phyloP scores from a whole-genome alignment of 2,888 invertebrate genomes.

The Catotricha subobsoleta region DNA sequence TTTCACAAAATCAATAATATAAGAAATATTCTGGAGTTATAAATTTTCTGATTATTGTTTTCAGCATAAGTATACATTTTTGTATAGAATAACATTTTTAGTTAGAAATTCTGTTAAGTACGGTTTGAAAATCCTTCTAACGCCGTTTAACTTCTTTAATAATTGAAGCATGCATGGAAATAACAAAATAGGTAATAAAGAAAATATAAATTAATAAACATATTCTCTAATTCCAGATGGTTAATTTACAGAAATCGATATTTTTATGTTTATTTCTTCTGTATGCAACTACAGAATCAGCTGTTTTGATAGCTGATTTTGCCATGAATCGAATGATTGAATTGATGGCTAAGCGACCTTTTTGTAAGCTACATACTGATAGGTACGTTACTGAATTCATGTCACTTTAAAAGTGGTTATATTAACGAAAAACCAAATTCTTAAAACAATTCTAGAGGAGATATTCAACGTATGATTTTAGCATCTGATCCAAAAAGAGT shows the following conservation, averaged over 20 bases:
- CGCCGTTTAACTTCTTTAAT: too few species aligned
- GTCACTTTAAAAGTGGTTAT: slow-evolving; percentile 8
- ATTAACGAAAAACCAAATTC: background rate
- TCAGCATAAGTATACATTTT: too few species aligned
- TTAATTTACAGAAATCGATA: background rate
- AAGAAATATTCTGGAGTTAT: too few species aligned
- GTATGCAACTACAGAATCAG: slow-evolving; percentile 15
- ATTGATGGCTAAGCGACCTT: slow-evolving; percentile 38
- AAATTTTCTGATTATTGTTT: too few species aligned
- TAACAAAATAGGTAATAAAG: too few species aligned
- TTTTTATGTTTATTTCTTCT: background rate
- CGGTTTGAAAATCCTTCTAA: too few species aligned
- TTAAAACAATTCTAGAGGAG: slow-evolving; percentile 29
- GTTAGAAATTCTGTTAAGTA: too few species aligned
- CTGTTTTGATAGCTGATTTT: slow-evolving; percentile 41
- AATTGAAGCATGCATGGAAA: too few species aligned
- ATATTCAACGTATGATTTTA: slow-evolving; percentile 39
- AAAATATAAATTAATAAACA: too few species aligned
- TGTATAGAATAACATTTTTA: too few species aligned
- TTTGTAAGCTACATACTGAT: slow-evolving; percentile 40
- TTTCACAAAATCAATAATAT: too few species aligned
- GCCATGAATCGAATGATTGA: slow-evolving; percentile 47
- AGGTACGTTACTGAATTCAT: slow-evolving; percentile 24
- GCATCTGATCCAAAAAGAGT: slow-evolving; percentile 37
- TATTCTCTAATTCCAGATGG: slow-evolving; percentile 7